Evolutionary conservation across 2,797 vertebrate genomes (phyloP).

Genomic region (Sternarchorhynchus goeldii): DNA sequence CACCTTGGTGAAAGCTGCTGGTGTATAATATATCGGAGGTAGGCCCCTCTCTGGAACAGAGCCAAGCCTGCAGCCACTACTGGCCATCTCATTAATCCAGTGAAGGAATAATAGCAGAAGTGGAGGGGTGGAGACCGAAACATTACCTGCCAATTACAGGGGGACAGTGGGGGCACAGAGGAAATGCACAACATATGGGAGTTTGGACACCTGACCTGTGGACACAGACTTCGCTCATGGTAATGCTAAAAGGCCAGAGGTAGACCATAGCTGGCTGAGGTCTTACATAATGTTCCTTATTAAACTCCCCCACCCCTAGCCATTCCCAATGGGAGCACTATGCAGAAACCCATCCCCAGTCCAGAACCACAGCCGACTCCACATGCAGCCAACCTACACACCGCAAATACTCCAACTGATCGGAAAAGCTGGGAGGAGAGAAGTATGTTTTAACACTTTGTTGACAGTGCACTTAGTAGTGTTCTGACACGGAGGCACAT

Average conservation of each 20-base stretch:
- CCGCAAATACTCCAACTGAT: conserved; percentile 69
- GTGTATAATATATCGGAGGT: conserved; percentile 75
- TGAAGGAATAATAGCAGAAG: conserved; percentile 48
- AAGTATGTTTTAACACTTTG: conserved; percentile 64
- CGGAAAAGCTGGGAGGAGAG: conserved; percentile 63
- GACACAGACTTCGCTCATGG: conserved; percentile 65
- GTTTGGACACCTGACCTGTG: conserved; percentile 72
- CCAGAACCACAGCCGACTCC: conserved; percentile 66
- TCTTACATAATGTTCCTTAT: conserved; percentile 73
- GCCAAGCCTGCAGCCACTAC: conserved; percentile 68
- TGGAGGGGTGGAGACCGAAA: conserved; percentile 59
- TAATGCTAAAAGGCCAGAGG: conserved; percentile 61
- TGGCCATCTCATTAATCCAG: conserved; percentile 66
- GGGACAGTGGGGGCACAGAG: conserved; percentile 58
- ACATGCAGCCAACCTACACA: conserved; percentile 71
- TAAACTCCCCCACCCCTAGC: conserved; percentile 33
- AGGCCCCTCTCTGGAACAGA: conserved; percentile 68
- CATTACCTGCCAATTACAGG: conserved; percentile 79
- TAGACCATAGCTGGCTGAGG: conserved; percentile 67
- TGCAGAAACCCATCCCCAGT: conserved; percentile 46
- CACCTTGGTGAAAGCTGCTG: conserved; percentile 79
- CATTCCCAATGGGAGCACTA: conserved; percentile 25
- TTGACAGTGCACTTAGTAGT: conserved; percentile 65
- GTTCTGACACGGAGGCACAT: conserved; percentile 34
- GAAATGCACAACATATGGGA: conserved; percentile 77